Evolutionary conservation across 2,888 invertebrate genomes (phyloP).

Genomic region (Salticus scenicus): DNA sequence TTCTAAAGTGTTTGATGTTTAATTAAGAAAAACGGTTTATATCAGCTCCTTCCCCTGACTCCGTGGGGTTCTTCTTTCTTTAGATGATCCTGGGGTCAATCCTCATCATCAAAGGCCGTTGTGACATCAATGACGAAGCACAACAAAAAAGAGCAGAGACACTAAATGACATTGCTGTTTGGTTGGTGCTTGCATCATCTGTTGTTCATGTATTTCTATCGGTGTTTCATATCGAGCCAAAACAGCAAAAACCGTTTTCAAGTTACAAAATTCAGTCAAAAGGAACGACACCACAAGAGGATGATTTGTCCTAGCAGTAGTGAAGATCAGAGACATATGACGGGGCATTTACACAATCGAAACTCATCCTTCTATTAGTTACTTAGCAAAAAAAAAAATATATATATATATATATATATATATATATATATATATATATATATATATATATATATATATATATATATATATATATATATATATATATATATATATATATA

Average conservation of each 20-base stretch:
- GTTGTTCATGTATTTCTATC: constrained; percentile 85
- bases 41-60: neutral
- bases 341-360: no score
- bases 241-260: constrained; percentile 23
- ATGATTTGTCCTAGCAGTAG: constrained; percentile 23
- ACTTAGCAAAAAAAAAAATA: no score
- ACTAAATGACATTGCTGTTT: constrained; percentile 84
- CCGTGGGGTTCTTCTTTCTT: constrained; percentile 30
- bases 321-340: neutral
- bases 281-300: neutral
- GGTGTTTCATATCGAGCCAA: constrained; percentile 80
- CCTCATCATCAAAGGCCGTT: constrained; percentile 70
- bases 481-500: no score
- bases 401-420: no score
- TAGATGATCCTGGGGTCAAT: constrained; percentile 59
- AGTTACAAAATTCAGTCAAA: neutral
- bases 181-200: constrained; percentile 84
- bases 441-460: no score
- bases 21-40: no score
- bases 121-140: constrained; percentile 72
- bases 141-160: constrained; percentile 68
- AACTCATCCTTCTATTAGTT: no score
- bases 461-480: no score
- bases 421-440: no score
- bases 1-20: no score